Conservation (phyloP, 2,113 vertebrate genomes). For the Ceratotherium simum region DNA sequence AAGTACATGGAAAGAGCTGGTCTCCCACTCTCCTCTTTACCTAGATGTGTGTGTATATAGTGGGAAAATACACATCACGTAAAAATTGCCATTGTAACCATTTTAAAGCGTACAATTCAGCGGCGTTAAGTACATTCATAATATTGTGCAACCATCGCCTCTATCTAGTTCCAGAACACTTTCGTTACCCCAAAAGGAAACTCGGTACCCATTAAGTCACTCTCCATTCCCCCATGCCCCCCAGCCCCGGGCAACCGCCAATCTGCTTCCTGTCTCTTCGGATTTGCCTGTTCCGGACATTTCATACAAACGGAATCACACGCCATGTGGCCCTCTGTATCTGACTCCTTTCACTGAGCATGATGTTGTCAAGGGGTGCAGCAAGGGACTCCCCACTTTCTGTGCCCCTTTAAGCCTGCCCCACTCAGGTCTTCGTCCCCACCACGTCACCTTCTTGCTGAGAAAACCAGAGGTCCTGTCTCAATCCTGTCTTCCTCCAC, state of each 20-base stretch:
- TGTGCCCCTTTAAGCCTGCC: neutral
- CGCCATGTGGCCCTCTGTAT: fast-evolving
- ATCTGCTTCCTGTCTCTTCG: neutral
- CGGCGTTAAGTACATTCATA: neutral
- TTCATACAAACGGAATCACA: neutral
- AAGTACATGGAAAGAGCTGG: neutral
- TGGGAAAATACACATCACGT: neutral
- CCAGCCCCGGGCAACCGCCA: neutral
- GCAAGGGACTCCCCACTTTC: fast-evolving
- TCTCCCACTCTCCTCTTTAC: neutral
- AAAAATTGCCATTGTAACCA: neutral
- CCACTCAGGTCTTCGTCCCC: too few relatives aligned
- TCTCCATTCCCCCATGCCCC: neutral
- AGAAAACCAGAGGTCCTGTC: neutral
- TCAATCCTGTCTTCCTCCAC: neutral
- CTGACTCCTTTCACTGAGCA: neutral
- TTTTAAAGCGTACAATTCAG: neutral
- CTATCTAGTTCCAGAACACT: neutral
- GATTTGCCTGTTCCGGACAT: neutral
- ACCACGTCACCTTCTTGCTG: neutral
- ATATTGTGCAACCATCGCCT: neutral
- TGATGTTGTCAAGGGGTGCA: neutral
- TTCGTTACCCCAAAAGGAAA: neutral
- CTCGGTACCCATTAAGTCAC: neutral
- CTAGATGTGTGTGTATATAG: fast-evolving